These are phyloP conservation scores for Drosophila anceps DNA, from an alignment of 2,888 invertebrate species.

Conservation along the genomic window DNA sequence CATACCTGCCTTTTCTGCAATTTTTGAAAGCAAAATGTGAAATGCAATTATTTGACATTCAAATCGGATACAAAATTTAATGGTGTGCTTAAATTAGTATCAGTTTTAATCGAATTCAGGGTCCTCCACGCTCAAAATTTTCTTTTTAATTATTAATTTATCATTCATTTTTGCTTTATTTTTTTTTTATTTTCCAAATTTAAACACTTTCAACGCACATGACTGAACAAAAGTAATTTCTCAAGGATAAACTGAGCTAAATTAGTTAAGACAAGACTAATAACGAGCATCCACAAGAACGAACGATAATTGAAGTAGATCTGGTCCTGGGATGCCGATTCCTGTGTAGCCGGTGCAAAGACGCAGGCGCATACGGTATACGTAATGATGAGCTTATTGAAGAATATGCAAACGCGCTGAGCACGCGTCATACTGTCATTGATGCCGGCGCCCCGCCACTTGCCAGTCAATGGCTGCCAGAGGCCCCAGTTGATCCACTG, in stretches of 20 bases:
- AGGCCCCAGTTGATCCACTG: slow-evolving; percentile 59
- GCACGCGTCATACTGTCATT: slow-evolving; percentile 49
- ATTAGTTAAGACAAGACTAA: slow-evolving; percentile 23
- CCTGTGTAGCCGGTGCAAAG: slow-evolving; percentile 16
- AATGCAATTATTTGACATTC: background rate
- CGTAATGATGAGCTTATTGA: slow-evolving; percentile 38
- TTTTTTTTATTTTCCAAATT: background rate
- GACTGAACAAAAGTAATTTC: background rate
- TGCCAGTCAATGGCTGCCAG: slow-evolving; percentile 62
- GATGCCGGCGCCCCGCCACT: slow-evolving; percentile 47
- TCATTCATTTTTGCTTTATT: background rate
- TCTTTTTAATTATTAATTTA: background rate
- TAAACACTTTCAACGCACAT: background rate
- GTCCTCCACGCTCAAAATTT: background rate
- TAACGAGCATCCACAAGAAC: background rate
- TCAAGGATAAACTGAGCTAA: slow-evolving; percentile 35
- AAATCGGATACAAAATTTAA: background rate
- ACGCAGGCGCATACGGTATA: slow-evolving; percentile 20
- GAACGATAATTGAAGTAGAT: background rate
- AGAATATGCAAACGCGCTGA: slow-evolving; percentile 54
- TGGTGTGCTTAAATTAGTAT: too few species aligned
- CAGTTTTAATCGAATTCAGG: too few species aligned
- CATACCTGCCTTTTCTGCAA: background rate
- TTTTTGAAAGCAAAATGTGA: background rate
- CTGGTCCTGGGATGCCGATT: slow-evolving; percentile 8